These are phyloP conservation scores for Trichonephila clavata DNA, from an alignment of 1,140 invertebrate genomes.

Conservation along the genomic window DNA sequence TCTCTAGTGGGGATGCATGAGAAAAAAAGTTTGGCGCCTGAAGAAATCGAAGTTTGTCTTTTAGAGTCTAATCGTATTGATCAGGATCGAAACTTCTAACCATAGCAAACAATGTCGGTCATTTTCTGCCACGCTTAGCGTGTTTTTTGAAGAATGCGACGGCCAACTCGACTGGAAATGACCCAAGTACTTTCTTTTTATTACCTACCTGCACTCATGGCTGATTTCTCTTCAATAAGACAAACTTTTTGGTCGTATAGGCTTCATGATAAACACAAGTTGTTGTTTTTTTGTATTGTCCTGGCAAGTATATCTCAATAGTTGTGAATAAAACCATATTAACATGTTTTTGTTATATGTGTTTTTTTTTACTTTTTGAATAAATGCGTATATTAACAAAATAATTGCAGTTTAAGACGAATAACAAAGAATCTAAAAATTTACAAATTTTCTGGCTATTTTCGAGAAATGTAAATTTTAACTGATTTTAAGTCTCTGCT, in stretches of 20 bases:
- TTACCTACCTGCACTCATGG: neutral
- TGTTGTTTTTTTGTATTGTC: neutral
- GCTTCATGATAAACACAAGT: neutral
- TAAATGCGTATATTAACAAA: too few species aligned
- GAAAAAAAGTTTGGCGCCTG: neutral
- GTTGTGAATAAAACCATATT: too few species aligned
- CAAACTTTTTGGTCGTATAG: too few species aligned
- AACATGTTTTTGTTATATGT: too few species aligned
- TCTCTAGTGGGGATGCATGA: too few species aligned
- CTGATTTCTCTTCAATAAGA: neutral
- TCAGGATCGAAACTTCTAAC: neutral
- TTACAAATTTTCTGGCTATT: too few species aligned
- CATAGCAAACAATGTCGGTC: neutral
- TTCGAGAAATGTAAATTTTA: too few species aligned
- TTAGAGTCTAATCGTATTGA: neutral
- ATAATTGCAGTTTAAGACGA: too few species aligned
- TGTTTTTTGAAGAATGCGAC: neutral
- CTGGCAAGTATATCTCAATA: neutral
- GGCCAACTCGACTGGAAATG: neutral
- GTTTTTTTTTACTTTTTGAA: too few species aligned
- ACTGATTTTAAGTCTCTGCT: too few species aligned
- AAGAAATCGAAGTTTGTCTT: neutral
- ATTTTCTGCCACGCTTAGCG: slow-evolving; percentile 17
- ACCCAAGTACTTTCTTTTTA: neutral
- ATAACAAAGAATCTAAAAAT: too few species aligned